These are phyloP conservation scores for Eueides isabella DNA, from an alignment of 1,140 invertebrate species.

Conservation along the genomic window DNA sequence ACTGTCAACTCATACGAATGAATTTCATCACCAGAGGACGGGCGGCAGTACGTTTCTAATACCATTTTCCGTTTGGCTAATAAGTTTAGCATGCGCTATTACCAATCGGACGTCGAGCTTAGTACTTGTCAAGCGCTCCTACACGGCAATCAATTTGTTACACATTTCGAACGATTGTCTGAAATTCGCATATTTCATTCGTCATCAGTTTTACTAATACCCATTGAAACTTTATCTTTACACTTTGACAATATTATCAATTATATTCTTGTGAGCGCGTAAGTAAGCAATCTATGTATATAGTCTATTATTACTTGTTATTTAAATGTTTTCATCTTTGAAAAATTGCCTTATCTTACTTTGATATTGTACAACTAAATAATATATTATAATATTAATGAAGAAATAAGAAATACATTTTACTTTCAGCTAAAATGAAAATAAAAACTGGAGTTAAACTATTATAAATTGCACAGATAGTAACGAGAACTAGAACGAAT, in stretches of 20 bases:
- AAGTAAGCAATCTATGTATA: not conserved
- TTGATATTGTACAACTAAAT: not conserved
- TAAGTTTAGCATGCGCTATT: constrained; percentile 80
- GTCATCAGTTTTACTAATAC: not conserved
- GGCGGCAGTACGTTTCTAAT: constrained; percentile 70
- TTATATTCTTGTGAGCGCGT: not conserved
- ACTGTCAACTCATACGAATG: constrained; percentile 71
- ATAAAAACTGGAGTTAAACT: not conserved
- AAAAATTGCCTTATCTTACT: not conserved
- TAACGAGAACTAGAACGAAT: constrained; percentile 14
- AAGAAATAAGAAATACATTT: not conserved
- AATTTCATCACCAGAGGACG: constrained; percentile 66
- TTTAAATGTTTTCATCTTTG: not conserved
- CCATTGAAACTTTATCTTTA: not conserved
- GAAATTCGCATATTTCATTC: constrained; percentile 31
- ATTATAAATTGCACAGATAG: constrained; percentile 7
- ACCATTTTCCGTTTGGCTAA: constrained; percentile 79
- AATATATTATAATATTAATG: not conserved
- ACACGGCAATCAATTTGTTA: constrained; percentile 76
- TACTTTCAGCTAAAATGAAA: not conserved
- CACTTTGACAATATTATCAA: not conserved
- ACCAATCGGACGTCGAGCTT: constrained; percentile 75
- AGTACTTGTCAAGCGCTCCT: constrained; percentile 59
- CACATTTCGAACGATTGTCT: constrained; percentile 68
- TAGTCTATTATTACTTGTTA: not conserved